phyloP scores from a whole-genome alignment of 1,140 invertebrate species.

The Rhizoglyphus robini region DNA sequence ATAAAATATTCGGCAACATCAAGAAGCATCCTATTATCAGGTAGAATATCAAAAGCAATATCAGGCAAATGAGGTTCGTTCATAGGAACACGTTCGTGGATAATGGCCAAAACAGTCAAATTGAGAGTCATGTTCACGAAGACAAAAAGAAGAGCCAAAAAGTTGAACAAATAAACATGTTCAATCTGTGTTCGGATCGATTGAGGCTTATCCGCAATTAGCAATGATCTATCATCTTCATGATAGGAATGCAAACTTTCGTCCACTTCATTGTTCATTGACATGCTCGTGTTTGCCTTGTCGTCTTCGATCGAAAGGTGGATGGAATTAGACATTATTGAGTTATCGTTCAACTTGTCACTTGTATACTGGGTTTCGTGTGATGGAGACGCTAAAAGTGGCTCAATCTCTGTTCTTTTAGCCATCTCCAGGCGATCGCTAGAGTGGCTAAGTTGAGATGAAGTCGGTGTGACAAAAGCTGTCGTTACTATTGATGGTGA shows the following conservation, averaged over 20 bases:
- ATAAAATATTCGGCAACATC: conserved; percentile 70
- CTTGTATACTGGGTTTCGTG: not conserved
- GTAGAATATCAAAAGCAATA: conserved; percentile 58
- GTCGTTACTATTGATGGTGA: not conserved
- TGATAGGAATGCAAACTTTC: not conserved
- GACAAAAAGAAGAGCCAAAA: conserved; percentile 37
- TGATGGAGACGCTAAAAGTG: not conserved
- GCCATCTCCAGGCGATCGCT: not conserved
- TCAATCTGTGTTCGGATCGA: not conserved
- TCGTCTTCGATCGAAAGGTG: not conserved
- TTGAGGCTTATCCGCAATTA: not conserved
- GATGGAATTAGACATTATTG: not conserved
- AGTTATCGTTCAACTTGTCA: not conserved
- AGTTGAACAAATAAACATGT: conserved; percentile 20
- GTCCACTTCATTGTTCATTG: not conserved
- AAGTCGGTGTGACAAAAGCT: not conserved
- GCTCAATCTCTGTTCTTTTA: not conserved
- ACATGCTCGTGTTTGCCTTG: not conserved
- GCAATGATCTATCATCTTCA: not conserved
- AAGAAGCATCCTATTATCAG: conserved; percentile 57
- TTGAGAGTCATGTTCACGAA: conserved; percentile 36
- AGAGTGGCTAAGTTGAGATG: not conserved
- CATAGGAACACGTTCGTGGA: conserved; percentile 70
- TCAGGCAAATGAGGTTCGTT: conserved; percentile 59
- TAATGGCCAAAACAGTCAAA: conserved; percentile 52